Conservation (phyloP, 2,797 vertebrate species). For the Zenarchopterus dispar region DNA sequence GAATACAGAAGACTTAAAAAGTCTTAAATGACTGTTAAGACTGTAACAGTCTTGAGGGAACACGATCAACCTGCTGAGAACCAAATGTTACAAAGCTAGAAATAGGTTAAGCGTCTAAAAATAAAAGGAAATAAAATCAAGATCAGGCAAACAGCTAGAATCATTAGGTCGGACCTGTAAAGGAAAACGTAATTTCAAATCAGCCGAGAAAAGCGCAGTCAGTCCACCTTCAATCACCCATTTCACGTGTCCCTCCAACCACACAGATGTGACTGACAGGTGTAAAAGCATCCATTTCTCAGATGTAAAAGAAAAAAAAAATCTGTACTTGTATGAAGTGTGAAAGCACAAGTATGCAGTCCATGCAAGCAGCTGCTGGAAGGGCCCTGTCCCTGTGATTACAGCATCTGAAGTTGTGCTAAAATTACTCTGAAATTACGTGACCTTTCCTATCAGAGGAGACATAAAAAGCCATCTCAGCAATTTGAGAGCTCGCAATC, state of each 20-base stretch:
- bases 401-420: constrained; percentile 1
- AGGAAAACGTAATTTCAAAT: too few species aligned
- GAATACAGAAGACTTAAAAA: too few species aligned
- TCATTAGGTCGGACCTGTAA: too few species aligned
- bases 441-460: constrained; percentile 7
- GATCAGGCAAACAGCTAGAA: too few species aligned
- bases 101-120: too few species aligned
- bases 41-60: too few species aligned
- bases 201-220: too few species aligned
- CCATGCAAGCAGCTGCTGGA: background rate
- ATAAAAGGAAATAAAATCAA: too few species aligned
- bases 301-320: background rate
- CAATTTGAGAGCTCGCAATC: background rate
- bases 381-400: constrained; percentile 1
- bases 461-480: background rate
- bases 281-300: background rate
- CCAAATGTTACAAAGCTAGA: too few species aligned
- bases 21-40: too few species aligned
- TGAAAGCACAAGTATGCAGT: background rate
- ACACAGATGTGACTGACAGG: background rate
- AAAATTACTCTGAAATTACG: background rate
- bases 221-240: background rate
- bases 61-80: too few species aligned
- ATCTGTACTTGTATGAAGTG: background rate
- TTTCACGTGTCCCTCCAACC: background rate